These are phyloP conservation scores for Fulica atra DNA, from an alignment of 2,113 vertebrate genomes.

Conservation along the genomic window DNA sequence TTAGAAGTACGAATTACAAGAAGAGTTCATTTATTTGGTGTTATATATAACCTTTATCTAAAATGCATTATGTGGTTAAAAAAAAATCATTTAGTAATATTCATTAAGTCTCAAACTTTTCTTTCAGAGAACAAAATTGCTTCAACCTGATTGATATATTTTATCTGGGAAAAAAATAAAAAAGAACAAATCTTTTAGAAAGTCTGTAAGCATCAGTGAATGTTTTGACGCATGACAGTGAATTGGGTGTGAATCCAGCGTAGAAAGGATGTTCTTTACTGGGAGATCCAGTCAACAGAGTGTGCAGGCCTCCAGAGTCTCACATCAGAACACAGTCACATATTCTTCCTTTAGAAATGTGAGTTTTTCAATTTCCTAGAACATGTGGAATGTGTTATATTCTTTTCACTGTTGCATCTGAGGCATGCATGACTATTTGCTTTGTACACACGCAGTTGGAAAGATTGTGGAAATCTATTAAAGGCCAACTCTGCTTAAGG, in stretches of 20 bases:
- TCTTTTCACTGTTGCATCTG: slow-evolving; percentile 12
- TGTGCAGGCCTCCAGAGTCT: background rate
- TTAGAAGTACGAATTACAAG: slow-evolving; percentile 29
- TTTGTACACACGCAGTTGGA: background rate
- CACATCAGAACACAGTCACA: background rate
- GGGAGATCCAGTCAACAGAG: background rate
- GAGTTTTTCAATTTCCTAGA: background rate
- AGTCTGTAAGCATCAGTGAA: background rate
- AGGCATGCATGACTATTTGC: slow-evolving; percentile 9
- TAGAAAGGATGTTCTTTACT: background rate
- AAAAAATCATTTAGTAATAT: background rate
- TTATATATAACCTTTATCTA: slow-evolving; percentile 42
- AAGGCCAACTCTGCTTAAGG: background rate
- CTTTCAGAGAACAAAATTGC: slow-evolving; percentile 18
- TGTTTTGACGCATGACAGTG: background rate
- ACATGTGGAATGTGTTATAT: slow-evolving; percentile 27
- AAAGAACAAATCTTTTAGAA: background rate
- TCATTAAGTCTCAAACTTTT: slow-evolving; percentile 11
- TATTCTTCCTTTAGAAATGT: background rate
- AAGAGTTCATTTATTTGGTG: slow-evolving; percentile 30
- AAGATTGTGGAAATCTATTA: background rate
- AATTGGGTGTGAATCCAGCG: background rate
- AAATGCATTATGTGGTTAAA: background rate
- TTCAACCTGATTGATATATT: slow-evolving; percentile 22
- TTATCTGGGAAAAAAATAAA: background rate